Base-by-base conservation (phyloP, 2,888 invertebrate species). In the Halictus quadricinctus region DNA sequence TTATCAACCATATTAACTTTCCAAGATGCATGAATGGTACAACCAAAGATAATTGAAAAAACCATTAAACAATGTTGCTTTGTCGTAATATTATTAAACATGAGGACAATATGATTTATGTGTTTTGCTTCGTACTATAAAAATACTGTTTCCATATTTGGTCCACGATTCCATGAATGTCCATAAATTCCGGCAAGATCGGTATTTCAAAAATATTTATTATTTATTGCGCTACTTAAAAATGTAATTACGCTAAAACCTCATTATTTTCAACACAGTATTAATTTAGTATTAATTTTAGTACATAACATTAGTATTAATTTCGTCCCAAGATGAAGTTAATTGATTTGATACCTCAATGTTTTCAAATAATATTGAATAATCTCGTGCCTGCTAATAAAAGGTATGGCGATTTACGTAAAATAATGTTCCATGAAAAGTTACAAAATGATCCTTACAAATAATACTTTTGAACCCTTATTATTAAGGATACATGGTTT, bases 131-230 rank as follows among this genome's bases (percentile, higher is more conserved):
- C 50, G 85, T 60, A 60, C 13, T 46, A 48, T 46, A 70, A 58
- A 50, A 83, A 83, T 87, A 86, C 79, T 83, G 74, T 83, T 87
- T 86, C 83, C 74, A 58, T 78, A 80, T 74, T 76, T 76, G 43
- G 66, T 69, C 60, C 13, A 78, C 46, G 72, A 72, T 36, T 36
- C 36, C 36, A 36, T 36, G 36, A 36, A 36, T 54, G 41, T 77
- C 73, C 48, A 29, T 64, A 72, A 48, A 69, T 70, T 76, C 12
- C 76, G 87, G 85, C 87, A 88, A 88, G 88, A 87, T 69, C 54
- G 66, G 21, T 76, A 36, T 74, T 60, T 48, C 21, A 41, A 13
- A 79, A 72, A 8, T 36, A 43, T 74, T 75, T 70, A 46, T 36
- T 60, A 80, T 25, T 29, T 70, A 58, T 58, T 43, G 41, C 50